Evolutionary conservation across 1,140 invertebrate species (phyloP).

Genomic region (Tribolium madens): DNA sequence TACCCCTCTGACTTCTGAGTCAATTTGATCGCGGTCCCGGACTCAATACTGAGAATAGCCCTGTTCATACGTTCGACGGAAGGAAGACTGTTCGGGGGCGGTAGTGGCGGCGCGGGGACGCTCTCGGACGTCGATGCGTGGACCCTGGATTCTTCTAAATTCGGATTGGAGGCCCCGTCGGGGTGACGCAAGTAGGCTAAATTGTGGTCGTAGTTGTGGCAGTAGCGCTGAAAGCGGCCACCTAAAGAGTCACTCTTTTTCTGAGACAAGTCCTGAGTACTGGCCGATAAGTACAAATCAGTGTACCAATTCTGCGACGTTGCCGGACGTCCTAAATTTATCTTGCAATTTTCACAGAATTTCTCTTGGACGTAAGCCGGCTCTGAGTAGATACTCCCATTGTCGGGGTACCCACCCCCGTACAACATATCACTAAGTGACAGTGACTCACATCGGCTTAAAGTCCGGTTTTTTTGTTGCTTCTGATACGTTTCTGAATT

Average conservation of each 20-base stretch:
- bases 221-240: constrained; percentile 63
- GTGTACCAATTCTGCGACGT: constrained; percentile 72
- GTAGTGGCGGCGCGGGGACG: constrained; percentile 63
- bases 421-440: constrained; percentile 78
- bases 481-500: constrained; percentile 70
- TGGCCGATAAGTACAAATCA: constrained; percentile 62
- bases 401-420: constrained; percentile 74
- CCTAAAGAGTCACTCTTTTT: constrained; percentile 48
- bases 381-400: constrained; percentile 84
- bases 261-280: constrained; percentile 66
- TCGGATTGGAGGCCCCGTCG: constrained; percentile 91
- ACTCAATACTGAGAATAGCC: constrained; percentile 71
- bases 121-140: constrained; percentile 66
- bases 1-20: constrained; percentile 76
- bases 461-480: constrained; percentile 63
- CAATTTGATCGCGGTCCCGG: constrained; percentile 69
- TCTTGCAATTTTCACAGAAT: constrained; percentile 81
- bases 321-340: constrained; percentile 77
- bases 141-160: constrained; percentile 78
- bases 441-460: constrained; percentile 74
- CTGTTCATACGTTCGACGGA: constrained; percentile 69
- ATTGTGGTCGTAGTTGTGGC: constrained; percentile 69
- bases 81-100: constrained; percentile 69
- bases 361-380: constrained; percentile 82
- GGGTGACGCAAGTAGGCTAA: constrained; percentile 86